Evolutionary conservation across 1,140 invertebrate genomes (phyloP).

Genomic region (Calosoma granatense): DNA sequence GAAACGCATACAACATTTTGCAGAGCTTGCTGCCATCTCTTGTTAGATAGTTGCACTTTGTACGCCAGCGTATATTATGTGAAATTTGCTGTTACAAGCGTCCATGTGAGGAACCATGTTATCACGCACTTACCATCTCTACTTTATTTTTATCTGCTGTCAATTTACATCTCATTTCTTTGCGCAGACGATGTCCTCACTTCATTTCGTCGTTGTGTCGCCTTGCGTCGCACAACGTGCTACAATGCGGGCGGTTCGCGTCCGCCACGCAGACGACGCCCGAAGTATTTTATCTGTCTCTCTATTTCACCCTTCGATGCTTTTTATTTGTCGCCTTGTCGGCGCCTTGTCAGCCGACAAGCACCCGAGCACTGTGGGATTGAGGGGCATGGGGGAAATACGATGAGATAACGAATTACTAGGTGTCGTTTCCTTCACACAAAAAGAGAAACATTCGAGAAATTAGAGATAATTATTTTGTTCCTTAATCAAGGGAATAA

Average conservation of each 20-base stretch:
- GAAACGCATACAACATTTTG: no score
- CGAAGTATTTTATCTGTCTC: not conserved
- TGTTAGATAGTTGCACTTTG: no score
- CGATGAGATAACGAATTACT: no score
- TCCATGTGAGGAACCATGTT: conserved; percentile 11
- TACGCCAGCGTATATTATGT: not conserved
- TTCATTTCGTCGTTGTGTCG: conserved; percentile 10
- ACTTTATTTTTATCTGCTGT: conserved; percentile 15
- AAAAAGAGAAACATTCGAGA: no score
- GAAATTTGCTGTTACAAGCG: not conserved
- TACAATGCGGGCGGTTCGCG: not conserved
- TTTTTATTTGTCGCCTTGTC: not conserved
- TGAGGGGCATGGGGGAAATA: no score
- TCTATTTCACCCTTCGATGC: conserved; percentile 3
- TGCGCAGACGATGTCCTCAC: conserved; percentile 12
- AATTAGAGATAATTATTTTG: no score
- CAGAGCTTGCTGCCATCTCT: no score
- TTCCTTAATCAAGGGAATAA: no score
- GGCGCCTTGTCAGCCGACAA: not conserved
- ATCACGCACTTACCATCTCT: conserved; percentile 3
- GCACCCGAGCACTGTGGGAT: no score
- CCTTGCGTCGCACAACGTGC: not conserved
- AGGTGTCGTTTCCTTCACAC: no score
- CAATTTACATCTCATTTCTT: conserved; percentile 19
- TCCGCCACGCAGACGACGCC: not conserved